Conservation (phyloP, 2,888 invertebrate species). For the Glaucopsyche alexis region DNA sequence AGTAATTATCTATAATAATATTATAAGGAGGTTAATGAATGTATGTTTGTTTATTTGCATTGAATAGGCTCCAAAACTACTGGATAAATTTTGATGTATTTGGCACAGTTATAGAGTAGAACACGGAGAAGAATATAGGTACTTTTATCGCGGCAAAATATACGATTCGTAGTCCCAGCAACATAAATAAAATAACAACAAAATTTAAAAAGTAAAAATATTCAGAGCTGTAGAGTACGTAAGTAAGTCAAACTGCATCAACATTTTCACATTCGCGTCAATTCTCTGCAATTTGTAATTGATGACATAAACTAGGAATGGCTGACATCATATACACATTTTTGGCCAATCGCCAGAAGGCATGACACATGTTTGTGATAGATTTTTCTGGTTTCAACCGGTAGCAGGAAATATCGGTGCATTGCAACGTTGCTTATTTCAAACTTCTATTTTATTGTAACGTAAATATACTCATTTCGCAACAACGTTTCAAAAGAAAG, state of each 20-base stretch:
- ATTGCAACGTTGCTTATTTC: neutral
- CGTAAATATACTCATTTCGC: neutral
- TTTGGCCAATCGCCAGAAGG: constrained; percentile 12
- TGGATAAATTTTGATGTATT: no score
- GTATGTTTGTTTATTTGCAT: no score
- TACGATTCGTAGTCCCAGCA: no score
- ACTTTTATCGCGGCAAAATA: no score
- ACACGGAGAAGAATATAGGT: no score
- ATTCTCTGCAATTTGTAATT: constrained; percentile 9
- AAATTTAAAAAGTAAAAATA: neutral
- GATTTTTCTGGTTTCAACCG: constrained; percentile 11
- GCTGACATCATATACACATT: constrained; percentile 2
- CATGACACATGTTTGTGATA: neutral
- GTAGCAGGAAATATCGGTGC: neutral
- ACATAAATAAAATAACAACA: no score
- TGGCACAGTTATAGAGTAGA: no score
- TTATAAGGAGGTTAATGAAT: no score
- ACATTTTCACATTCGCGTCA: neutral
- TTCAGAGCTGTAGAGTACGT: neutral
- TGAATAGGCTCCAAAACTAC: no score
- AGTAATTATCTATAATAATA: no score
- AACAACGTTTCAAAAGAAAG: neutral
- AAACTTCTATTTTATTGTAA: neutral
- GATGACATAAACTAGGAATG: neutral
- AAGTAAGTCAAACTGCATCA: neutral